Base-by-base conservation (phyloP, 2,113 vertebrate species). In the Strix uralensis region DNA sequence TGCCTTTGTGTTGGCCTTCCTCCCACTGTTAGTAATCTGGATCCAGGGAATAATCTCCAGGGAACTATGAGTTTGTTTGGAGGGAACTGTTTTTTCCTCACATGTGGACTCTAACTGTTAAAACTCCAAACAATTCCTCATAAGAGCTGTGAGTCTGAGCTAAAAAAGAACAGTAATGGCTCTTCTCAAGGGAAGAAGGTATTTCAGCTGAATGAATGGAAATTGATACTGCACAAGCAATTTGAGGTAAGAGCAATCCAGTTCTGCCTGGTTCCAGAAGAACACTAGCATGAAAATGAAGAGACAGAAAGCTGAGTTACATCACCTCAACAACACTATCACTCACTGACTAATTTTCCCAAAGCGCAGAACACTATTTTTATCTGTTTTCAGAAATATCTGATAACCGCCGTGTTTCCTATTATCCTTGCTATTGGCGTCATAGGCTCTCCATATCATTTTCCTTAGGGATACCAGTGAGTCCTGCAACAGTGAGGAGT, bases 1-100 rank as follows among this genome's bases (percentile, higher is more conserved):
- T 87, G 84, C 73, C n/a, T 94, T 97, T 89, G 38, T 89, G 70
- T 34, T 94, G 94, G 91, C 91, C 73, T 93, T 96, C 25, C 62
- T 95, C 78, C 91, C 91, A 85, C 84, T 92, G 36, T 82, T 92
- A 91, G 73, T 23, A 96, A 87, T 89, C 88, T 89, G 86, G 72
- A 86, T 94, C 61, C 92, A 94, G 81, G 54, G 77, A 92, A 89
- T 80, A 84, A 89, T 49, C 94, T 89, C 77, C 26, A 75, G 95
- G 36, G 92, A 96, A 38, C 58, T 86, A 57, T 81, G 80, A 92
- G 81, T 80, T 75, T 92, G 52, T 97, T 97, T 92, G 84, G 84
- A 92, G 78, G 61, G 86, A 92, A 62, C 49, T 62, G 62, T 30
- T 92, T 96, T 89, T 85, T 62, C 40, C 44, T 91, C 70, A 77